A percentile compares a stretch with the other conserved stretches of the same genome.
Evolutionary conservation across 2,113 vertebrate genomes (phyloP).

Genomic region (Dipodomys spectabilis): DNA sequence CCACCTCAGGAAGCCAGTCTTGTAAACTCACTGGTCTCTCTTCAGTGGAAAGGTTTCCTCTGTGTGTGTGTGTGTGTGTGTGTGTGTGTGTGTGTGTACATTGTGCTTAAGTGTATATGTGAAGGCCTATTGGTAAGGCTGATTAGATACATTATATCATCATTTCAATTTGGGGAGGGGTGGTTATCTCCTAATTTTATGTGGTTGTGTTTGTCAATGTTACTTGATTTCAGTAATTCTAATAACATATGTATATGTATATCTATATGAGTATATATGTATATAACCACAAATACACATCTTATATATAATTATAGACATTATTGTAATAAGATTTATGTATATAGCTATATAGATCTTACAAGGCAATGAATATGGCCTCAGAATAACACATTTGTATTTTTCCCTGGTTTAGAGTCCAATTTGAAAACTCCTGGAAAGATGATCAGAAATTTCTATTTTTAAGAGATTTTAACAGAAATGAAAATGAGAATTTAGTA

Average conservation of each 20-base stretch:
- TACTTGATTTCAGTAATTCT: constrained; percentile 45
- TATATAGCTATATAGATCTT: neutral
- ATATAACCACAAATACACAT: neutral
- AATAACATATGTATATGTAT: neutral
- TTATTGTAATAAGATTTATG: neutral
- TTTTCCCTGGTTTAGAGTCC: neutral
- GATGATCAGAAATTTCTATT: neutral
- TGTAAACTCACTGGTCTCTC: neutral
- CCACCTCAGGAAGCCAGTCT: neutral
- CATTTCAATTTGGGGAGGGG: neutral
- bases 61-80: neutral
- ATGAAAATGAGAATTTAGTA: neutral
- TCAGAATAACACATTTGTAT: neutral
- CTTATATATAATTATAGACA: too few relatives aligned
- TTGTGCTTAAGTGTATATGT: neutral
- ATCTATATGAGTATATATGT: neutral
- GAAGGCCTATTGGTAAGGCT: neutral
- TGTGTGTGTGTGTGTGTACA: neutral
- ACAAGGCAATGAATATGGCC: neutral
- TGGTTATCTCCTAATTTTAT: neutral
- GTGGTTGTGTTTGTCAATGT: neutral
- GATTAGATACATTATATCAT: neutral
- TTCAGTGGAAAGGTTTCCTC: neutral
- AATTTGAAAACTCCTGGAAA: neutral
- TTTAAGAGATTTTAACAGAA: neutral